Percentiles rank a stretch among this genome's conserved stretches.
phyloP scores from a whole-genome alignment of 2,797 vertebrate species.

The Neosalanx taihuensis region DNA sequence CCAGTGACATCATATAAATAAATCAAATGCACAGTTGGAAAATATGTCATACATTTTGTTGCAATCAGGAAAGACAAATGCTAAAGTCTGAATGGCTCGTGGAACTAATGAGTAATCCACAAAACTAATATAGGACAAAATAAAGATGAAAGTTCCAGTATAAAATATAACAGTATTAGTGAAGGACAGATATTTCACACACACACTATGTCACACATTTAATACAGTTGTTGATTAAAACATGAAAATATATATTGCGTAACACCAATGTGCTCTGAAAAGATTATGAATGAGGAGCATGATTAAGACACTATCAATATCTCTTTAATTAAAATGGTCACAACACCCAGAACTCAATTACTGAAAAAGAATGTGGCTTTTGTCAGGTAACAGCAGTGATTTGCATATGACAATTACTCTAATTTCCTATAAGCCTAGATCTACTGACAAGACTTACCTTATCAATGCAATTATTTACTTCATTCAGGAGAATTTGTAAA shows the following conservation, averaged over 20 bases:
- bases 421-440: conserved; percentile 67
- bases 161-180: background rate
- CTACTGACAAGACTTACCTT: conserved; percentile 59
- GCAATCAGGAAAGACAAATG: background rate
- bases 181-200: background rate
- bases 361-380: conserved; percentile 24
- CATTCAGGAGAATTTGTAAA: conserved; percentile 50
- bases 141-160: background rate
- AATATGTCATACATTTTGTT: no score
- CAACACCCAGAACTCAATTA: conserved; percentile 49
- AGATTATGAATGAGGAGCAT: conserved; percentile 34
- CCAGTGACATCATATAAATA: no score
- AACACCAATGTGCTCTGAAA: background rate
- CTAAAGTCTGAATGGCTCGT: background rate
- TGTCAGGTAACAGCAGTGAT: conserved; percentile 17
- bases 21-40: no score
- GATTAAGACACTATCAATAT: conserved; percentile 46
- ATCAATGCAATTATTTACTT: conserved; percentile 43
- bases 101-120: conserved; percentile 2
- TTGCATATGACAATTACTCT: conserved; percentile 57
- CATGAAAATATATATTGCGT: background rate
- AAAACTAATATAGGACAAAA: background rate
- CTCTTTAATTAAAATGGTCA: conserved; percentile 42
- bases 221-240: background rate
- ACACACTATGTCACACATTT: background rate